Base-by-base conservation (phyloP, 2,113 vertebrate species). In the Orcinus orca region DNA sequence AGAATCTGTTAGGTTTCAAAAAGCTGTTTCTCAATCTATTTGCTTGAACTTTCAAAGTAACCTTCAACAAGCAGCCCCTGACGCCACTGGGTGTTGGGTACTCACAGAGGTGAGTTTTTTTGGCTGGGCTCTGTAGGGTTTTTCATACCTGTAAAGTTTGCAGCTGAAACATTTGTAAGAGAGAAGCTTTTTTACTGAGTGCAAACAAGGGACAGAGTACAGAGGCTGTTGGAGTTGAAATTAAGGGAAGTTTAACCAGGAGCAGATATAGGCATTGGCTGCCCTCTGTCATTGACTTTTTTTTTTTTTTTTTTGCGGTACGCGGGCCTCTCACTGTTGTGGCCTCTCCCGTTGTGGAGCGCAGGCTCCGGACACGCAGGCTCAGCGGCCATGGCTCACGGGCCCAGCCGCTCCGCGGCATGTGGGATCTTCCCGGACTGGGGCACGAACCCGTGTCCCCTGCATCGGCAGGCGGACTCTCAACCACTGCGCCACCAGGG, bases 121-220 rank as follows among this genome's bases (percentile, higher is more conserved):
- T 5, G 29, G 21, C 26, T 74, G 41, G 12, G 10, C 13, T 90
- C 50, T 50, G 38, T 17, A 71, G 20, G 9, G 44, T 55, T 93
- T 93, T 83, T 31, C 86, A 55, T 36, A 55, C 23, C 62, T 68
- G 21, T 79, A 11, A 47, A 63, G n/a, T 77, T 58, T 80, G 21
- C 20, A 77, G 36, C 65, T 93, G 95, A 90, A 94, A 21, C 17
- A 53, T 93, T 90, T 81, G 12, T 86, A 63, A 94, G 44, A 88
- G 47, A 88, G n/a, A 33, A 23, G 8, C 26, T 63, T 36, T 77
- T 77, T 71, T 85, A 67, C 88, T 95, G 13, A 89, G 62, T 68
- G 18, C 76, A 96, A 94, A 87, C 8, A 70, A 95, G 41, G 20
- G 23, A 70, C 29, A 91, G 33, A 71, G 41, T 58, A 81, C 5